Evolutionary conservation across 2,888 invertebrate species (phyloP), one percentile per base, ranked within the genome.

Genomic region (Macaria notata): DNA sequence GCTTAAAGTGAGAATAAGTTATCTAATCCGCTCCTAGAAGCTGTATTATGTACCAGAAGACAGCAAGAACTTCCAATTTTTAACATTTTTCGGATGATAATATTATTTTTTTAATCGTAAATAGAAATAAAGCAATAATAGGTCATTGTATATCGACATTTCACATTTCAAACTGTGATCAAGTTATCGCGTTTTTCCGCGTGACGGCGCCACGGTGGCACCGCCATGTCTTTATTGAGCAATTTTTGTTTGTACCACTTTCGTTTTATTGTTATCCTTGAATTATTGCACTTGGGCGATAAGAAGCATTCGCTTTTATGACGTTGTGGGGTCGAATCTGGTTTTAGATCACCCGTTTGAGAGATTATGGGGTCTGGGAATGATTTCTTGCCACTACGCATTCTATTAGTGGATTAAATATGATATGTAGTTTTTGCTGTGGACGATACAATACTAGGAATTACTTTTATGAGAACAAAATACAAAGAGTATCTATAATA

Each of bases 181-280:
- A 57, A 65, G 68, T 69, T 67, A 71, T 66, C 64, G 66, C 64
- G 63, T 62, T 70, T 68, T 81, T 84, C 80, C 83, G 71, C 78
- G 73, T 69, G 75, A 75, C 75, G 80, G 74, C 80, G 75, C 73
- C 77, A 64, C 64, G 51, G 48, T 30, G 70, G 65, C 69, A 61
- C 66, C 62, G 68, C 68, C 62, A 71, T 67, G 76, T 72, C 76
- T 80, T 81, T 81, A 79, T 81, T 73, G 72, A 65, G 65, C 76
- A 67, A 75, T 79, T 78, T 74, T 72, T 79, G 73, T 81, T 76
- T 79, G 54, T 73, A 70, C 64, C 73, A 60, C 65, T 65, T 62
- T 57, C 57, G 55, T 58, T 79, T 81, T 80, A 77, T 77, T 75
- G 69, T 71, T 68, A 69, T 66, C 57, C 61, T 54, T 70, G 64